Conservation (phyloP, 2,113 vertebrate species). For the Daphoenositta chrysoptera region DNA sequence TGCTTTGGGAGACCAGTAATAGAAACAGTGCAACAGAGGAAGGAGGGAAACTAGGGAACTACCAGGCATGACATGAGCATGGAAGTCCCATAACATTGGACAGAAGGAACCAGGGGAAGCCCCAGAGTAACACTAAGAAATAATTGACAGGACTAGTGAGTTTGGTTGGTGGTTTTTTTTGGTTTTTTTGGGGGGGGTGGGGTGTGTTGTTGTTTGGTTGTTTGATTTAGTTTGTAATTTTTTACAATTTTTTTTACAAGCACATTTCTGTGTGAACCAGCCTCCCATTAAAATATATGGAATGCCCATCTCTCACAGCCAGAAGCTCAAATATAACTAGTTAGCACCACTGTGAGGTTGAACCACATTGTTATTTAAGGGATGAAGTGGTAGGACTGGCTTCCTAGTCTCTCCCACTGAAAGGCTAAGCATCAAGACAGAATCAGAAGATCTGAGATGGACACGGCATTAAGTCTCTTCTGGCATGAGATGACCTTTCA, state of each 20-base stretch:
- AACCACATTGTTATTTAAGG: neutral
- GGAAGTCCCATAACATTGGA: neutral
- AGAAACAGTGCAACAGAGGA: neutral
- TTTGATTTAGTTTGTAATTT: neutral
- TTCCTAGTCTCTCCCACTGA: neutral
- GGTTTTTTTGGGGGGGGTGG: too few species aligned
- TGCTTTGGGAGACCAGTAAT: neutral
- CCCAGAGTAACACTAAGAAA: neutral
- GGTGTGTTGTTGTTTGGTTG: neutral
- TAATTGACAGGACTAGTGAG: fast-evolving
- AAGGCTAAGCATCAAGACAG: neutral
- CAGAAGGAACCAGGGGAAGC: neutral
- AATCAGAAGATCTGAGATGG: neutral
- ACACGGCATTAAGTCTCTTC: slow-evolving; percentile 1
- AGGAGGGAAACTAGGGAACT: neutral
- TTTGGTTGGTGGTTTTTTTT: neutral
- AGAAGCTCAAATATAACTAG: neutral
- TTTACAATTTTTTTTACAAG: neutral
- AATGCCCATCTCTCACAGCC: neutral
- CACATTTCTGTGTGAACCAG: neutral
- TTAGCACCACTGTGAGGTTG: neutral
- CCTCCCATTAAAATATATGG: neutral
- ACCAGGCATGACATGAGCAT: neutral
- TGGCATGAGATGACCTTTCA: slow-evolving; percentile 55
- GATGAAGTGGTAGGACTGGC: neutral